Evolutionary conservation across 2,797 vertebrate species (phyloP).

Genomic region (Onychomys arenicola): DNA sequence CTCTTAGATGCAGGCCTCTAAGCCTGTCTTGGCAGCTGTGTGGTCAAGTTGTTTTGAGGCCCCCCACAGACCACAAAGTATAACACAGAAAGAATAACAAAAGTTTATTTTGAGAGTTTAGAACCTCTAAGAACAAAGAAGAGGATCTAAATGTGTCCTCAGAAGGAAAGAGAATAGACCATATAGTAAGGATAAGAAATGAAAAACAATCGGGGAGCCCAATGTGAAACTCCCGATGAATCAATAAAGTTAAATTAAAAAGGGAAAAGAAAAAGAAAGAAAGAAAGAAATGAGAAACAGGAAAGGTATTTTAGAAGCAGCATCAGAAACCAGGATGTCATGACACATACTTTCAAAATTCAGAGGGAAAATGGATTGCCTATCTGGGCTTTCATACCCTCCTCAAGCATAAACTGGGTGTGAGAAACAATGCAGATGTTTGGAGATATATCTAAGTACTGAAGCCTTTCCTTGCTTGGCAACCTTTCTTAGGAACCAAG

Average conservation of each 20-base stretch:
- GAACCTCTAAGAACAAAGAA: constrained; percentile 10
- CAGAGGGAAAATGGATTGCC: not conserved
- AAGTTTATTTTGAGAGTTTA: constrained; percentile 44
- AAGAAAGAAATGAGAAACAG: not conserved
- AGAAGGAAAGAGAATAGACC: not conserved
- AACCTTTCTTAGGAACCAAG: not conserved
- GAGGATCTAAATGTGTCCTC: not conserved
- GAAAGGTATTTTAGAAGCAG: not conserved
- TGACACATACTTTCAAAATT: constrained; percentile 3
- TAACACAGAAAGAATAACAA: not conserved
- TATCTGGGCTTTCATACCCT: not conserved
- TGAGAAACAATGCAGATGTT: not conserved
- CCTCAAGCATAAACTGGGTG: not conserved
- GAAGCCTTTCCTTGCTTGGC: not conserved
- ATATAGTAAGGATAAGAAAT: not conserved
- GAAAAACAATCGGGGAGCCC: not conserved
- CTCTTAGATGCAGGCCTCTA: too few relatives aligned
- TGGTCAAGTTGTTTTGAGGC: too few relatives aligned
- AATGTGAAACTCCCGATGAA: too few relatives aligned
- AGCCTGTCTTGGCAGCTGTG: too few relatives aligned
- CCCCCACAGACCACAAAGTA: not conserved
- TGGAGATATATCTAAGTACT: not conserved
- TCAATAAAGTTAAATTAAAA: too few relatives aligned
- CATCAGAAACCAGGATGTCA: not conserved
- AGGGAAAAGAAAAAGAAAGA: too few relatives aligned